Percentiles rank a stretch among this genome's conserved stretches.
These are phyloP conservation scores for Pheosia tremula DNA, from an alignment of 2,888 invertebrate species.

Conservation along the genomic window DNA sequence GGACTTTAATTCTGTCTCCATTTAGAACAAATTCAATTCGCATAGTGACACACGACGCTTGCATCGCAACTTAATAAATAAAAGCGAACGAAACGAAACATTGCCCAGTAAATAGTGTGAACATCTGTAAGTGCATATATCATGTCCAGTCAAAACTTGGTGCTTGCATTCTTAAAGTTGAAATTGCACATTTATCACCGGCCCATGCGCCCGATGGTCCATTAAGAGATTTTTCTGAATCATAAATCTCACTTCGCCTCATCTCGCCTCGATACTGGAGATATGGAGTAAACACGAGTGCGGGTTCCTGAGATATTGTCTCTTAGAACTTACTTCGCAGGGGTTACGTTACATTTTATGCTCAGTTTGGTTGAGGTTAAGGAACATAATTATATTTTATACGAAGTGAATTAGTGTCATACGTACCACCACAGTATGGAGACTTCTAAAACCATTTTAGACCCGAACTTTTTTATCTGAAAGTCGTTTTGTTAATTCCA, in stretches of 20 bases:
- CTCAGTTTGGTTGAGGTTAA: background rate
- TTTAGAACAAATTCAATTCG: background rate
- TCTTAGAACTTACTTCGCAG: conserved; percentile 26
- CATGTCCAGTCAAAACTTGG: conserved; percentile 79
- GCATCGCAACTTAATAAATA: conserved; percentile 20
- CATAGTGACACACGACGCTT: conserved; percentile 2
- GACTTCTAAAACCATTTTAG: too few relatives aligned
- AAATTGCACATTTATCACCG: conserved; percentile 83
- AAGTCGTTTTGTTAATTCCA: too few relatives aligned
- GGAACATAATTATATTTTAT: background rate
- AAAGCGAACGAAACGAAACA: conserved; percentile 35
- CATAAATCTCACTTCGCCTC: conserved; percentile 83
- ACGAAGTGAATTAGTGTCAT: too few relatives aligned
- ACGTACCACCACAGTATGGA: too few relatives aligned
- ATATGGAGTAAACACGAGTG: conserved; percentile 71
- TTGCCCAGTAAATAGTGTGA: conserved; percentile 60
- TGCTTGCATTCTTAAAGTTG: conserved; percentile 80
- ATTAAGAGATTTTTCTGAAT: conserved; percentile 83
- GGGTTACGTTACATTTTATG: background rate
- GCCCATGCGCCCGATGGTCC: conserved; percentile 78
- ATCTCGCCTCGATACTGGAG: conserved; percentile 76
- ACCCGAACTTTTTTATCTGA: too few relatives aligned
- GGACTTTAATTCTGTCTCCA: background rate
- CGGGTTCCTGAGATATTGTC: conserved; percentile 47
- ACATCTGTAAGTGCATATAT: conserved; percentile 74